Percentiles rank a stretch among this genome's conserved stretches.
Evolutionary conservation across 2,797 vertebrate species (phyloP).

Genomic region (Mus minutoides): DNA sequence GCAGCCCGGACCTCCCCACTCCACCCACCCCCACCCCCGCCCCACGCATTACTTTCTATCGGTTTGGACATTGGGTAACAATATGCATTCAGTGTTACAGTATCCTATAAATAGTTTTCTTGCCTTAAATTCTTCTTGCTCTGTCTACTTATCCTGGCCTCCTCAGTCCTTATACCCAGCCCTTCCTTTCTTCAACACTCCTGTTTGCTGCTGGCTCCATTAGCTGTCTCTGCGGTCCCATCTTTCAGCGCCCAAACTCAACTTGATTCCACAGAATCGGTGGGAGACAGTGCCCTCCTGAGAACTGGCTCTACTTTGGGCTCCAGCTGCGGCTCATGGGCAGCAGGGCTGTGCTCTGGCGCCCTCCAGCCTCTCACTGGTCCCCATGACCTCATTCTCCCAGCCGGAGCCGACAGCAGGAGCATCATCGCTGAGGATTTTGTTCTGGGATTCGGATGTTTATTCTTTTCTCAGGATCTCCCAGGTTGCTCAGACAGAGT

Average conservation of each 20-base stretch:
- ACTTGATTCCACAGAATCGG: background rate
- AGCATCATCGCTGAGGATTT: slow-evolving; percentile 74
- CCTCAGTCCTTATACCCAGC: background rate
- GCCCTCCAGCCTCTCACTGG: slow-evolving; percentile 70
- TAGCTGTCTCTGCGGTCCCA: background rate
- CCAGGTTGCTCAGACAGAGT: slow-evolving; percentile 83
- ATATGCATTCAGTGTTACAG: background rate
- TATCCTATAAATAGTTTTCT: background rate
- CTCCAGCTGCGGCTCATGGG: background rate
- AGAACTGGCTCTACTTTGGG: background rate
- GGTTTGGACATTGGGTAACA: background rate
- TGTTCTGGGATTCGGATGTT: slow-evolving; percentile 81
- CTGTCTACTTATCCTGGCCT: background rate
- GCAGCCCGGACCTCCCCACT: too few relatives aligned
- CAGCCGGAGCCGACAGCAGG: slow-evolving; percentile 68
- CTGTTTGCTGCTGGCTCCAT: slow-evolving; percentile 1
- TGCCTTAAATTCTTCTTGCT: background rate
- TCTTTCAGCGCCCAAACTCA: background rate
- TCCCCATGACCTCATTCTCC: slow-evolving; percentile 81
- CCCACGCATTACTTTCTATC: background rate
- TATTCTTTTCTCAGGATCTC: slow-evolving; percentile 85
- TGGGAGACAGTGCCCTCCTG: background rate
- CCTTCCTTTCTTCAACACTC: background rate
- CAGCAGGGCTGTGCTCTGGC: background rate
- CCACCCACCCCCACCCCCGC: too few relatives aligned